These are phyloP conservation scores for Gopherus flavomarginatus DNA, from an alignment of 2,113 vertebrate species.

Conservation along the genomic window DNA sequence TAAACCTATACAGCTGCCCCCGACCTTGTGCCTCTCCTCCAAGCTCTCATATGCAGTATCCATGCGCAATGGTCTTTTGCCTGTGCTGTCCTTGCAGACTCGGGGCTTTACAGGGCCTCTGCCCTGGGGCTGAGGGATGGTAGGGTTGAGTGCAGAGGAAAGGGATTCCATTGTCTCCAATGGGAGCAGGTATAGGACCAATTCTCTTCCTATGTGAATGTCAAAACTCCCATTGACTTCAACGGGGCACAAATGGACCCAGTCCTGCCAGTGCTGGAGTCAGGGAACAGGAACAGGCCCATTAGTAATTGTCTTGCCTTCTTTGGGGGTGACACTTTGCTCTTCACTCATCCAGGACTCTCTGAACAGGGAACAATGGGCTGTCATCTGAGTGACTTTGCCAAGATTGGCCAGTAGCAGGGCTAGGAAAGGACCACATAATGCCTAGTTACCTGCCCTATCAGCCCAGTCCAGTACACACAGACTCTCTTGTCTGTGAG, in stretches of 20 bases:
- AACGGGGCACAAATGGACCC: neutral
- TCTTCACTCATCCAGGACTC: fast-evolving
- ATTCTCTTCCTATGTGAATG: neutral
- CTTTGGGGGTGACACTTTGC: neutral
- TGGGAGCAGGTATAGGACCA: neutral
- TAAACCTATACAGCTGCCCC: too few relatives aligned
- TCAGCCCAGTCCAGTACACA: fast-evolving
- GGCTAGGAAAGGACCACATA: neutral
- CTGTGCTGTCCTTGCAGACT: neutral
- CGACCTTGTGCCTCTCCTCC: too few relatives aligned
- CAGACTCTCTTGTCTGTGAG: neutral
- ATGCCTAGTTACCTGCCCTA: too few relatives aligned
- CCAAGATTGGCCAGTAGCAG: fast-evolving
- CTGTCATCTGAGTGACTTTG: neutral
- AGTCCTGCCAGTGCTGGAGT: neutral
- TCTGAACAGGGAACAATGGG: neutral
- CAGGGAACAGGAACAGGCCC: neutral
- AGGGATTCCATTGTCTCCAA: neutral
- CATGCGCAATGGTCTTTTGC: neutral
- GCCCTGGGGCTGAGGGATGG: too few relatives aligned
- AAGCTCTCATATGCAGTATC: too few relatives aligned
- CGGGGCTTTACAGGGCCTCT: neutral
- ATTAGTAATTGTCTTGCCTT: fast-evolving
- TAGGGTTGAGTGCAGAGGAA: neutral
- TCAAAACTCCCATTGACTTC: neutral